phyloP scores from a whole-genome alignment of 2,113 vertebrate species.

The Aspiorhynchus laticeps region DNA sequence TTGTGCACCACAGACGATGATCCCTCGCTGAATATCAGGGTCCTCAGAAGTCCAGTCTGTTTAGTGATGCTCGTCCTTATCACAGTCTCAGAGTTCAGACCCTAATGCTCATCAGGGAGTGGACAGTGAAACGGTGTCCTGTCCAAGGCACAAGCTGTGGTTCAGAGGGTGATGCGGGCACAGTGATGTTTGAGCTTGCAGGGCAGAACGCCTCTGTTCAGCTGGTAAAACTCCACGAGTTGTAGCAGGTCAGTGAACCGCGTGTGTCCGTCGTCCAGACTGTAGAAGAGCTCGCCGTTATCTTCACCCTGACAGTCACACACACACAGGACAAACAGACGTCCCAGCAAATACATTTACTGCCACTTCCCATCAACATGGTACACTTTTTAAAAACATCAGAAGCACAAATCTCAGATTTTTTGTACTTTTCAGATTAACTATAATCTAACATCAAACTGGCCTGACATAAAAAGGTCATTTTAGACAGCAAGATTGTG shows the following conservation, averaged over 20 bases:
- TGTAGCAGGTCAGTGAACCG: conserved; percentile 96
- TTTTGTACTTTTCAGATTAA: too few relatives aligned
- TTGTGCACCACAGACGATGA: conserved; percentile 45
- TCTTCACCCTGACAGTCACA: conserved; percentile 83
- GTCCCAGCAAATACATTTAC: too few relatives aligned
- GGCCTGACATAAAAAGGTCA: too few relatives aligned
- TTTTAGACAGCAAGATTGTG: too few relatives aligned
- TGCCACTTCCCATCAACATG: too few relatives aligned
- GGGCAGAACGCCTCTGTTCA: conserved; percentile 93
- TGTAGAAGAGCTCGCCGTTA: conserved; percentile 87
- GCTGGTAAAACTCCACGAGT: conserved; percentile 96
- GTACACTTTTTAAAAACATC: too few relatives aligned
- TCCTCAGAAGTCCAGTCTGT: conserved; percentile 1
- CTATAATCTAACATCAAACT: too few relatives aligned
- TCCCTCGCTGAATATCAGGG: conserved; percentile 27
- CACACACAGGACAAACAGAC: neutral
- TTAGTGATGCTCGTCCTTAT: neutral
- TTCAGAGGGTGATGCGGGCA: conserved; percentile 75
- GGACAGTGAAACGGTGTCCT: conserved; percentile 50
- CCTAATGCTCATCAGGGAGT: conserved; percentile 32
- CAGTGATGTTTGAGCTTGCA: conserved; percentile 97
- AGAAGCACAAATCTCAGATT: too few relatives aligned
- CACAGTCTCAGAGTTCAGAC: conserved; percentile 33
- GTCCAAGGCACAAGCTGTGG: conserved; percentile 69
- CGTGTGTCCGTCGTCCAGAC: conserved; percentile 93